phyloP scores from a whole-genome alignment of 2,113 vertebrate genomes.

The Pristiophorus japonicus region DNA sequence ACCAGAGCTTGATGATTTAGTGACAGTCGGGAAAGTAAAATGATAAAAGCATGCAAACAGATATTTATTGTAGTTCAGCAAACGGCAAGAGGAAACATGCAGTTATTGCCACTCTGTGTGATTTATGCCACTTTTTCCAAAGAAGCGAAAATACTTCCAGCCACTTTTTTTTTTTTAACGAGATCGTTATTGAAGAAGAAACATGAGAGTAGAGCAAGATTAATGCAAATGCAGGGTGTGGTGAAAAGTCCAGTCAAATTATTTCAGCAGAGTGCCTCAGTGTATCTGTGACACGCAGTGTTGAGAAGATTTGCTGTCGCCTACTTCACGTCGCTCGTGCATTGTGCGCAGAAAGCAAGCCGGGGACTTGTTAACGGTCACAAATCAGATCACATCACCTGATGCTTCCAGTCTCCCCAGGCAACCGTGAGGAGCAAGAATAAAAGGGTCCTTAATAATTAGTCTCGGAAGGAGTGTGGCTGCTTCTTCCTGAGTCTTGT shows the following conservation, averaged over 20 bases:
- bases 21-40: neutral
- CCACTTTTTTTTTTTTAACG: neutral
- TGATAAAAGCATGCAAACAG: slow-evolving; percentile 2
- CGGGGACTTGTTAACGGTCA: no score
- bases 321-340: no score
- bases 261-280: neutral
- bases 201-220: neutral
- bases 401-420: neutral
- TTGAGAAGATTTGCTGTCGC: neutral
- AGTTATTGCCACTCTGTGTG: neutral
- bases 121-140: neutral
- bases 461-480: neutral
- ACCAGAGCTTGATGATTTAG: neutral
- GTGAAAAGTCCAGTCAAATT: neutral
- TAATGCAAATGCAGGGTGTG: neutral
- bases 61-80: neutral
- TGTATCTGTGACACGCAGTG: neutral
- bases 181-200: neutral
- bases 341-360: neutral
- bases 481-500: no score
- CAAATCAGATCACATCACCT: no score
- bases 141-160: no score
- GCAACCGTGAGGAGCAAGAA: neutral
- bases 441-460: neutral
- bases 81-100: neutral